Evolutionary conservation across 2,888 invertebrate species (phyloP).

Genomic region (Athetis lepigone): DNA sequence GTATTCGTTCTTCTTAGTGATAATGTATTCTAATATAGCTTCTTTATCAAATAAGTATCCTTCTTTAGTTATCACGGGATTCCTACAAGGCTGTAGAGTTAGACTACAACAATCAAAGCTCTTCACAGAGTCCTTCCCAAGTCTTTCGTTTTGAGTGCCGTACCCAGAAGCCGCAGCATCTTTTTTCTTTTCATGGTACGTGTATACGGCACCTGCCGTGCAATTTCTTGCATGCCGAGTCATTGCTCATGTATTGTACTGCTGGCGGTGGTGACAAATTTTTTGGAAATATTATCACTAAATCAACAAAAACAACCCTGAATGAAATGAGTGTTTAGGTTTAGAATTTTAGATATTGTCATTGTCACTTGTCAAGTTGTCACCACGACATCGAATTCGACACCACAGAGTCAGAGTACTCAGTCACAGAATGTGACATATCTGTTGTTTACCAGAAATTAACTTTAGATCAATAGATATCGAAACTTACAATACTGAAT

Average conservation of each 20-base stretch:
- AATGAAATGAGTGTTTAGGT: too few species aligned
- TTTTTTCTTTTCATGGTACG: conserved; percentile 99
- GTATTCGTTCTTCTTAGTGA: conserved; percentile 98
- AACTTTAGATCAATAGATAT: too few species aligned
- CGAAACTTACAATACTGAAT: too few species aligned
- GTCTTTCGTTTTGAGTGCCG: conserved; percentile 95
- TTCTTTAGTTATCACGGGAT: conserved; percentile 96
- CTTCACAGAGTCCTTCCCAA: conserved; percentile 97
- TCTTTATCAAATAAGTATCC: conserved; percentile 99
- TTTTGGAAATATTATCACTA: conserved; percentile 2
- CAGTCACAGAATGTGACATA: too few species aligned
- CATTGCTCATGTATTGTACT: conserved; percentile 87
- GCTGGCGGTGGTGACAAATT: neutral
- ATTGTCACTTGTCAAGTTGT: too few species aligned
- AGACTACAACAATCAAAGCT: conserved; percentile 99
- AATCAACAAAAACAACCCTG: conserved; percentile 10
- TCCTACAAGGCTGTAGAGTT: conserved; percentile 98
- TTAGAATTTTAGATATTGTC: too few species aligned
- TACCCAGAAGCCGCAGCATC: conserved; percentile 98
- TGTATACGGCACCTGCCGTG: conserved; percentile 99
- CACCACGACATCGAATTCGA: too few species aligned
- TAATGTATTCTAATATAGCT: conserved; percentile 98
- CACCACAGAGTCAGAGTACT: too few species aligned
- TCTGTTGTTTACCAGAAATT: too few species aligned
- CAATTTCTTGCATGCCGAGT: conserved; percentile 99